Evolutionary conservation across 2,888 invertebrate genomes (phyloP).

Genomic region (Chromoteleia sp.): DNA sequence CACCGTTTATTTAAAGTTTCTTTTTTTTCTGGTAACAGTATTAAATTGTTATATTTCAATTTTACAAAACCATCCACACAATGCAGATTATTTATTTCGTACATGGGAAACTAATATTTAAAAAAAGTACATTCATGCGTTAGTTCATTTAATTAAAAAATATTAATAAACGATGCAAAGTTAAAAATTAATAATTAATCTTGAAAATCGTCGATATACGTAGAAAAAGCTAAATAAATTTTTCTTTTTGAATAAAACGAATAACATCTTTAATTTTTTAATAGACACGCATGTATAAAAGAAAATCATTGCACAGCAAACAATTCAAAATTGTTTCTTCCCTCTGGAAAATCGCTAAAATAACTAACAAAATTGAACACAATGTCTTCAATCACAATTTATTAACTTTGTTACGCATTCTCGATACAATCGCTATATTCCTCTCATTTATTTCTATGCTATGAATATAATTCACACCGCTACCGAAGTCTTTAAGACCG

Average conservation of each 20-base stretch:
- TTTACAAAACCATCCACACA: conserved; percentile 16
- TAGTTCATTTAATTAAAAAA: neutral
- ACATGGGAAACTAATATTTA: neutral
- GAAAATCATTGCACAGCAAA: neutral
- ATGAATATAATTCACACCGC: conserved; percentile 26
- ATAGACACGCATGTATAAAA: neutral
- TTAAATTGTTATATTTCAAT: conserved; percentile 15
- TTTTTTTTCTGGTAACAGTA: conserved; percentile 4
- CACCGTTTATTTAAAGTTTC: neutral
- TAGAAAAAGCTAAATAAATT: neutral
- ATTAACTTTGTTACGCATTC: conserved; percentile 24
- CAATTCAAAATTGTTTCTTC: conserved; percentile 15
- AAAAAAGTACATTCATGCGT: too few relatives aligned
- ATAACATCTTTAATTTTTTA: neutral
- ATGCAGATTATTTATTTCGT: neutral
- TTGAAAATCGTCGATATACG: neutral
- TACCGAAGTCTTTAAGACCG: conserved; percentile 46
- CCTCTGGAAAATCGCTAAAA: neutral
- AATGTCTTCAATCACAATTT: conserved; percentile 35
- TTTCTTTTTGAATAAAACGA: too few relatives aligned
- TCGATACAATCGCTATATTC: conserved; percentile 38
- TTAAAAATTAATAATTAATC: neutral
- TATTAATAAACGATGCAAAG: too few relatives aligned
- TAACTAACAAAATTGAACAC: conserved; percentile 43
- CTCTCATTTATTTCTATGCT: conserved; percentile 10